Evolutionary conservation across 2,113 vertebrate species (phyloP), one percentile per base, ranked within the genome.

Genomic region (Leptosomus discolor): DNA sequence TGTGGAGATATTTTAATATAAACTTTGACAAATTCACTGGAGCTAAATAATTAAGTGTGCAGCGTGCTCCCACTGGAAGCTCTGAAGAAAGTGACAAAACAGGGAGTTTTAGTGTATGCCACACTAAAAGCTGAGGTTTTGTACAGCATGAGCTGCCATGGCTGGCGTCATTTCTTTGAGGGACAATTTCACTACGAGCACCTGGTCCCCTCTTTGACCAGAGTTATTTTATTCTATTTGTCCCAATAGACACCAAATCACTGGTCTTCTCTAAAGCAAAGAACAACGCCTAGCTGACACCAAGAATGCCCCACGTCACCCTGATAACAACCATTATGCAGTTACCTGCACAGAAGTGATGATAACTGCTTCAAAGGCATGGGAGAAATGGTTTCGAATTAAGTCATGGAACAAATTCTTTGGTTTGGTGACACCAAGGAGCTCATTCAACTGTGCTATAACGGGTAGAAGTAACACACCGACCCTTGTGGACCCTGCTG

Each of bases 221-320:
- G 54, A 65, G 64, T 14, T 63, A 22, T 4, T 53, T 12, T 34
- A 37, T 53, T 79, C 58, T 39, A 41, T 78, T 88, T 81, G 30
- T 39, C 58, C 45, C 37, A 12, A 26, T 48, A 17, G 1, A 58
- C 19, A 81, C 23, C 74, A 85, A 63, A 2, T 10, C 39, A 13
- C 43, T 26, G 29, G 8, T 77, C 61, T 34, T 39, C 58, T 64
- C 32, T 19, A 56, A 76, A 29, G 9, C 54, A 45, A 56, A 61
- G 45, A 41, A 60, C 45, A 50, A 76, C 70, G 30, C 43, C 14
- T 56, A 61, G 69, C 30, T 68, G 69, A 20, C 26, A 51, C n/a
- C 82, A 45, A 6, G 57, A 46, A 10, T 0, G 0, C 5, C 50
- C 32, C 41, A 26, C 2, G 2, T 11, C 43, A 60, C 29, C n/a